These are phyloP conservation scores for Malthinus flaveolus DNA, from an alignment of 2,888 invertebrate genomes.

Conservation along the genomic window DNA sequence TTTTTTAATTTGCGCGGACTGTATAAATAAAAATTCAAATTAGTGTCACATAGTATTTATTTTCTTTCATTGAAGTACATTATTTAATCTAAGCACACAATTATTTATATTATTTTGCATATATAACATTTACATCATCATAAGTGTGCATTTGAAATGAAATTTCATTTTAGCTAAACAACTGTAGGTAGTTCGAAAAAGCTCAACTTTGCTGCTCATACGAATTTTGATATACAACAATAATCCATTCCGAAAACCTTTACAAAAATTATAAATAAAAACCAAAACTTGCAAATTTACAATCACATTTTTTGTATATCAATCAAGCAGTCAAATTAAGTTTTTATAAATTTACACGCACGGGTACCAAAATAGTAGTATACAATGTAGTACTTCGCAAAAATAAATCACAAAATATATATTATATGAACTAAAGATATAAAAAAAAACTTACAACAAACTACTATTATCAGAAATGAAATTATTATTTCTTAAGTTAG, in stretches of 20 bases:
- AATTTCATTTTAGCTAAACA: slow-evolving; percentile 5
- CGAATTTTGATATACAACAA: background rate
- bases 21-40: no score
- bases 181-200: background rate
- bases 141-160: slow-evolving; percentile 23
- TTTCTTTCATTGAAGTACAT: no score
- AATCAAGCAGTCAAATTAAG: no score
- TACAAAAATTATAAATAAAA: no score
- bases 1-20: no score
- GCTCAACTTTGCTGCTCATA: background rate
- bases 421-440: slow-evolving; percentile 3
- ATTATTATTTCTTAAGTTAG: slow-evolving; percentile 10
- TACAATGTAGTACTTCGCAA: background rate
- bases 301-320: no score
- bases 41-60: no score
- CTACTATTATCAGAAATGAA: slow-evolving; percentile 9
- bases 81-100: slow-evolving; percentile 30
- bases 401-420: slow-evolving; percentile 7
- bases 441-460: slow-evolving; percentile 1
- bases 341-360: no score
- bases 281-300: no score
- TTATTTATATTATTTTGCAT: slow-evolving; percentile 16
- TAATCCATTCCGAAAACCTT: no score
- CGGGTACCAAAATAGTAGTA: background rate
- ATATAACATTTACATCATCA: slow-evolving; percentile 34